Base-by-base conservation (phyloP, 2,797 vertebrate species). In the Protonibea diacanthus region DNA sequence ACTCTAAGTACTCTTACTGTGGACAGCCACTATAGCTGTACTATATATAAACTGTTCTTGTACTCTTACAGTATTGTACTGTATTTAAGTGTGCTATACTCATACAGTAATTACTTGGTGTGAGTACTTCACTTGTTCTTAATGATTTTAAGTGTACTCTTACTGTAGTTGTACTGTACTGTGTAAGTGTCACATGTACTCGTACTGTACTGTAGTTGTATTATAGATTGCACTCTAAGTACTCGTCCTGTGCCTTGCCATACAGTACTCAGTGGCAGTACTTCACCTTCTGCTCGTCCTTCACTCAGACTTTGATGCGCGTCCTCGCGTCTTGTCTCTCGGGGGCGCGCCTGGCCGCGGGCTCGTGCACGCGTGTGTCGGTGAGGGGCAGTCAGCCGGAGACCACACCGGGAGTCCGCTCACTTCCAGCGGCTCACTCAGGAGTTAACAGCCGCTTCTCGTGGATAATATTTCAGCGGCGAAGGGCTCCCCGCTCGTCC, bases 351-450 rank as follows among this genome's bases (percentile, higher is more conserved):
- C 63, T 29, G 80, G 59, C 13, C 38, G 4, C 74, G 45, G 49
- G 78, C 83, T 74, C 80, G 86, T n/a, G 58, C 82, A 21, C 79
- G 76, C 20, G 25, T 8, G 59, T 12, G 78, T 15, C 20, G 18
- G 77, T 20, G 71, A 6, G 45, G 60, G 61, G n/a, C 74, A 64
- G 42, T 23, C 68, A 45, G 80, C 63, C 42, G 71, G 0, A 66
- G 70, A 67, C 13, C 45, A 1, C 62, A 38, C 62, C 74, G 42
- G 15, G 25, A 18, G 23, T 59, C 70, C 20, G 61, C 33, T 45
- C 42, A 5, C 67, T 44, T 72, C 18, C 64, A 51, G 73, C 68
- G 71, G 78, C 73, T 79, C 38, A 3, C 27, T 13, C 29, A 0
- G 68, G 62, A 23, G 3, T 0, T 7, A 25, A 1, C 64, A 5